A percentile compares a stretch with the other conserved stretches of the same genome.
Conservation (phyloP, 1,140 invertebrate species). For the Trachymyrmex septentrionalis region DNA sequence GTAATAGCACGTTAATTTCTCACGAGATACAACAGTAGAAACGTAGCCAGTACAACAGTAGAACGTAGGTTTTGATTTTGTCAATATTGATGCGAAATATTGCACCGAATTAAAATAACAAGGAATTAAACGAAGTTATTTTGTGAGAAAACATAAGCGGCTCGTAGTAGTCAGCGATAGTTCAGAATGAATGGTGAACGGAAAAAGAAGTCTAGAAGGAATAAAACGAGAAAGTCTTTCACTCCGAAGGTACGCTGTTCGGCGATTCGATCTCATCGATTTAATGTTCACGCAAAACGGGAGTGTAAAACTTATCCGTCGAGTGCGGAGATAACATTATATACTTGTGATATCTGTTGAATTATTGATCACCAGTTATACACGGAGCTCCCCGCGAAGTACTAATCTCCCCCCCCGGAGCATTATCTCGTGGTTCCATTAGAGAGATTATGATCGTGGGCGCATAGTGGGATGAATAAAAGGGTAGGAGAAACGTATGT, state of each 20-base stretch:
- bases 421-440: slow-evolving; percentile 63
- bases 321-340: slow-evolving; percentile 28
- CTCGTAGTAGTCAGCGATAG: background rate
- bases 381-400: background rate
- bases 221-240: background rate
- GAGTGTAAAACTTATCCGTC: background rate
- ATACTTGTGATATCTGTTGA: slow-evolving; percentile 22
- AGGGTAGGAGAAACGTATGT: background rate
- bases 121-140: slow-evolving; percentile 31
- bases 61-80: slow-evolving; percentile 21
- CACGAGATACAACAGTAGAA: background rate
- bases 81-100: slow-evolving; percentile 46
- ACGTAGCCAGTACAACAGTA: background rate
- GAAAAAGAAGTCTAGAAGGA: background rate
- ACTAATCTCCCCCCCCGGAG: background rate
- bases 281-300: slow-evolving; percentile 17
- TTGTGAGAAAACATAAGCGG: slow-evolving; percentile 16
- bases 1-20: slow-evolving; percentile 25
- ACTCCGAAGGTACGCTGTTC: background rate
- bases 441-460: slow-evolving; percentile 66
- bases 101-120: background rate
- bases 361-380: slow-evolving; percentile 11
- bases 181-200: background rate
- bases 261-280: slow-evolving; percentile 37
- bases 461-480: too few species aligned